Base-by-base conservation (phyloP, 2,113 vertebrate species). In the Pitta sordida region DNA sequence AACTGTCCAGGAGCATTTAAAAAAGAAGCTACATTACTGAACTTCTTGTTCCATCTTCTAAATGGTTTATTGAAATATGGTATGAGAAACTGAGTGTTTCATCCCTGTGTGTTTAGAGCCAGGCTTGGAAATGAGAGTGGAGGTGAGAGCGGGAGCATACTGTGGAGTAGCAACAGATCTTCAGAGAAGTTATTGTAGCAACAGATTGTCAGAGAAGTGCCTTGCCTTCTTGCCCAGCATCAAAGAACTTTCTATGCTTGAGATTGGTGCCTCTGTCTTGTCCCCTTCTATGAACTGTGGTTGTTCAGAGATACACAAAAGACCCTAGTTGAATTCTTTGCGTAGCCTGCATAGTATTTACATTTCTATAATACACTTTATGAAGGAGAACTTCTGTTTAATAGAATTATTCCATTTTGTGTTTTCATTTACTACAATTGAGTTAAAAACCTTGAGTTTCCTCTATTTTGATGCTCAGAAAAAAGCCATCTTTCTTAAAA, bases 1-100 rank as follows among this genome's bases (percentile, higher is more conserved):
- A 89, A 86, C 71, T 90, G 46, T 92, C 89, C 59, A 46, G 41
- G 80, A 96, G 84, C 83, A n/a, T 86, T 85, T 63, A 74, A 91
- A 80, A 94, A 77, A 67, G 95, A 88, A 60, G 43, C 63, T 74
- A 13, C 32, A 49, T 75, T 52, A 34, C 65, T 58, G 74, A 92
- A 91, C n/a, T 91, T 71, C 63, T 30, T 65, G 65, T 65, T 32
- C 37, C 23, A 9, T 58, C 26, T 55, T 59, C 37, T 75, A 37
- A 59, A 21, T 12, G 11, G 10, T 30, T 75, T 62, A 26, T 34
- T 93, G 27, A 86, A 70, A 69, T 29, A 52, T 11, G 26, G 20
- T 39, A 9, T 70, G 60, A 39, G 20, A 74, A 90, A 86, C 24
- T 7, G 27, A 24, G 12, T 23, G 20, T 73, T 86, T 80, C 22